phyloP scores from a whole-genome alignment of 2,113 vertebrate species.

The Myxocyprinus asiaticus region DNA sequence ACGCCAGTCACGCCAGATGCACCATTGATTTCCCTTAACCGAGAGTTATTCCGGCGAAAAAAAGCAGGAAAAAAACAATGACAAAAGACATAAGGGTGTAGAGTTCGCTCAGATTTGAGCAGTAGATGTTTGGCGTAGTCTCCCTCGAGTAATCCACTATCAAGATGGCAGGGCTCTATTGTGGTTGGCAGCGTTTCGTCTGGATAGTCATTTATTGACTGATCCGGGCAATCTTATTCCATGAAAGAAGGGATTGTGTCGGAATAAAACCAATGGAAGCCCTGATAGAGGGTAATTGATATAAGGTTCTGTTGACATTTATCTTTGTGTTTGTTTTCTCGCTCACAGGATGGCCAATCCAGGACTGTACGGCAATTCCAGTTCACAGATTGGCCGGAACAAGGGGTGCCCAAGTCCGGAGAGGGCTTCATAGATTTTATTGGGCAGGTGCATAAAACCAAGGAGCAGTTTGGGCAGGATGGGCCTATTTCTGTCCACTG shows the following conservation, averaged over 20 bases:
- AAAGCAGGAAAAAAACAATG: not conserved
- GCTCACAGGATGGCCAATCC: slow-evolving; percentile 90
- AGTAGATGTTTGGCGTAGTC: not conserved
- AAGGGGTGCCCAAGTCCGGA: slow-evolving; percentile 95
- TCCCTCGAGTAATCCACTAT: not conserved
- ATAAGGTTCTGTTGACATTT: not conserved
- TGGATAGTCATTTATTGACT: not conserved
- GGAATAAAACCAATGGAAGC: not conserved
- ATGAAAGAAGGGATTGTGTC: not conserved
- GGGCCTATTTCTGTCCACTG: slow-evolving; percentile 98
- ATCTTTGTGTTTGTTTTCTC: not conserved
- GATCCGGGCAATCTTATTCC: not conserved
- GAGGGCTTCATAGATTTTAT: slow-evolving; percentile 98
- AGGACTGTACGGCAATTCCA: slow-evolving; percentile 97
- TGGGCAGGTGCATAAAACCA: slow-evolving; percentile 98
- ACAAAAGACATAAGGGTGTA: not conserved
- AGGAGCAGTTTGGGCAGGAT: slow-evolving; percentile 99
- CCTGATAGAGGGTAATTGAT: not conserved
- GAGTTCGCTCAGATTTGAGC: not conserved
- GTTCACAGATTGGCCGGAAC: slow-evolving; percentile 98
- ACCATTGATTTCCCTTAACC: slow-evolving; percentile 73
- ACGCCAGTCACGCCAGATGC: slow-evolving; percentile 66
- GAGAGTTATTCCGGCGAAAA: slow-evolving; percentile 51
- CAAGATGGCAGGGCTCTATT: slow-evolving; percentile 2
- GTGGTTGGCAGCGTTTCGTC: not conserved